Percentiles rank a stretch among this genome's conserved stretches.
phyloP scores from a whole-genome alignment of 2,113 vertebrate genomes.

The Micronycteris hirsuta region DNA sequence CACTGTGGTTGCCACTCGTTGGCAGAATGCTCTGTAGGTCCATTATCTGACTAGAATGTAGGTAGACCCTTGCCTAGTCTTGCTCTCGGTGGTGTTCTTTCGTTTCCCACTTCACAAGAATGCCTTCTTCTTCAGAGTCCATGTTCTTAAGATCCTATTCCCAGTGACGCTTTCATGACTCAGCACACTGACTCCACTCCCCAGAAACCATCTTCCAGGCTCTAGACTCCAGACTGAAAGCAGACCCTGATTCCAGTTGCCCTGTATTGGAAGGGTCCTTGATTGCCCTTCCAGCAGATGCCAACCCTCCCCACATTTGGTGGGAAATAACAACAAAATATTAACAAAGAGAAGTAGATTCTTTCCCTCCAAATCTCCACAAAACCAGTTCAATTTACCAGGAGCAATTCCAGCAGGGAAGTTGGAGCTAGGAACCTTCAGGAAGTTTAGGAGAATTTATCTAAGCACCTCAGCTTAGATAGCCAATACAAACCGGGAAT shows the following conservation, averaged over 20 bases:
- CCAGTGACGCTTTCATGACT: background rate
- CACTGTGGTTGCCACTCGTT: background rate
- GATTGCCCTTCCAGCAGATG: background rate
- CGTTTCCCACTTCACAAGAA: background rate
- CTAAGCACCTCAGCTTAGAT: background rate
- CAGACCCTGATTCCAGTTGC: background rate
- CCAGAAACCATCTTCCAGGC: background rate
- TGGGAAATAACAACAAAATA: background rate
- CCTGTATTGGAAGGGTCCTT: rapidly evolving
- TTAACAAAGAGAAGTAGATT: background rate
- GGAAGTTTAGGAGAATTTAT: background rate
- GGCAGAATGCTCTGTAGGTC: background rate
- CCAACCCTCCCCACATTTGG: background rate
- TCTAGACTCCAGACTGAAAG: background rate
- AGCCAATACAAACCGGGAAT: background rate
- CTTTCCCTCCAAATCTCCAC: background rate
- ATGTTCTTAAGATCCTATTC: background rate
- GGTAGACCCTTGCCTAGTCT: background rate
- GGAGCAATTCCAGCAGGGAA: background rate
- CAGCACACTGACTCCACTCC: background rate
- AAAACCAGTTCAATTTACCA: background rate
- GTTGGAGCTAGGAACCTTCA: background rate
- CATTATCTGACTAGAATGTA: background rate
- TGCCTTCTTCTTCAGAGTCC: background rate
- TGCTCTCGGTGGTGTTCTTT: background rate